These are phyloP conservation scores for Gymnobelideus leadbeateri DNA, from an alignment of 2,113 vertebrate genomes.

Conservation along the genomic window DNA sequence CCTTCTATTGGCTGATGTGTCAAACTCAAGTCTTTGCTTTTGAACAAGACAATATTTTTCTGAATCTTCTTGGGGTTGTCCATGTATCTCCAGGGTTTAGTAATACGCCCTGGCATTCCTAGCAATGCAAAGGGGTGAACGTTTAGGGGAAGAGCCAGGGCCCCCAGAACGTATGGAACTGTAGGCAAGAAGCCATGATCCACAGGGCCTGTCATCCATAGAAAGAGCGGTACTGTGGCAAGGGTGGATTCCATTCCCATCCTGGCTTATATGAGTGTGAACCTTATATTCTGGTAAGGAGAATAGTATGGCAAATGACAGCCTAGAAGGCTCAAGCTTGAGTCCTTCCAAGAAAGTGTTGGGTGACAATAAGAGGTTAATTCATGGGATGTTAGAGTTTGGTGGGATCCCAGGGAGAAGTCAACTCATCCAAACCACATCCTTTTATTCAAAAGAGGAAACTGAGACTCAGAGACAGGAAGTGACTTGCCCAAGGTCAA, in stretches of 20 bases:
- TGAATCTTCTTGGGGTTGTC: background rate
- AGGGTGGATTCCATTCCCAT: background rate
- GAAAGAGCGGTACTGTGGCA: background rate
- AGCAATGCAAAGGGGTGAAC: background rate
- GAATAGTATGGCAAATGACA: background rate
- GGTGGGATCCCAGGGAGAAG: background rate
- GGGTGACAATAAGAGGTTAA: background rate
- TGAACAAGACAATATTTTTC: background rate
- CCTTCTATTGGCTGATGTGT: conserved; percentile 4
- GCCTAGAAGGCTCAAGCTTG: background rate
- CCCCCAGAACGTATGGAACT: background rate
- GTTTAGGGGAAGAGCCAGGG: background rate
- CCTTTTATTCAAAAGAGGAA: background rate
- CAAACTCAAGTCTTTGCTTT: background rate
- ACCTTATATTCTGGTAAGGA: background rate
- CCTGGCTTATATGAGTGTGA: background rate
- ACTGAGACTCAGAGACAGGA: background rate
- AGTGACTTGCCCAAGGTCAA: background rate
- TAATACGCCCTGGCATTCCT: background rate
- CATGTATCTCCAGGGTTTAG: background rate
- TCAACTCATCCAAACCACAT: background rate
- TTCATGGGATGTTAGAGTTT: background rate
- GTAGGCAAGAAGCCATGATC: background rate
- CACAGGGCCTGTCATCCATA: background rate
- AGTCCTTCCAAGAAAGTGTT: background rate